Evolutionary conservation across 2,797 vertebrate species (phyloP).

Genomic region (Phalloptychus januarius): DNA sequence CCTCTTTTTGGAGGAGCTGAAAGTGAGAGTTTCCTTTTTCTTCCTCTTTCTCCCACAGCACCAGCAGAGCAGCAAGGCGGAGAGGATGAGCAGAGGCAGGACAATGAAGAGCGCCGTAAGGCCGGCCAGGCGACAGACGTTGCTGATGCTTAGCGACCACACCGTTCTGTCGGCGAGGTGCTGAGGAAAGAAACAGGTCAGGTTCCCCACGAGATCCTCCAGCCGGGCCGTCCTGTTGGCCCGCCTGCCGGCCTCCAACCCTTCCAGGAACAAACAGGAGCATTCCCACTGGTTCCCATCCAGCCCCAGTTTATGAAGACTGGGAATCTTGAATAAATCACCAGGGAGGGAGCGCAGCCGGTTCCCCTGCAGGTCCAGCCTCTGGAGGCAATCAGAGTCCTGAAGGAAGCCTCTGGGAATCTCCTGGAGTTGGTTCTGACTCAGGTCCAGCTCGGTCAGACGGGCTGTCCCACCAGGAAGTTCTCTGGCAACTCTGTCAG

Average conservation of each 20-base stretch:
- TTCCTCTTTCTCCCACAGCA: slow-evolving; percentile 82
- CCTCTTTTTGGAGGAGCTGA: slow-evolving; percentile 68
- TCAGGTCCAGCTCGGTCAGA: slow-evolving; percentile 82
- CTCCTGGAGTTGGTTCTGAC: slow-evolving; percentile 79
- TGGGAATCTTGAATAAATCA: slow-evolving; percentile 73
- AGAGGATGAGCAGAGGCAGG: slow-evolving; percentile 81
- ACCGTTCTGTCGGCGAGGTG: slow-evolving; percentile 62
- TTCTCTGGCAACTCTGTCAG: slow-evolving; percentile 78
- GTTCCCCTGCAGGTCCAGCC: slow-evolving; percentile 82
- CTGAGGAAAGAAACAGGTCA: slow-evolving; percentile 79
- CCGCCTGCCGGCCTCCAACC: slow-evolving; percentile 56
- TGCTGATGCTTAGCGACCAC: slow-evolving; percentile 61
- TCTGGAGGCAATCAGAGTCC: slow-evolving; percentile 76
- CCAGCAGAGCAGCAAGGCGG: slow-evolving; percentile 81
- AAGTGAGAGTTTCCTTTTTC: slow-evolving; percentile 65
- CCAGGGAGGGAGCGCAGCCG: slow-evolving; percentile 75
- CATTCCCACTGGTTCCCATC: slow-evolving; percentile 87
- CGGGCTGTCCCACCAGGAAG: slow-evolving; percentile 80
- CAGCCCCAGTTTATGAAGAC: slow-evolving; percentile 79
- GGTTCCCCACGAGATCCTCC: slow-evolving; percentile 63
- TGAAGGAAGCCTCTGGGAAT: slow-evolving; percentile 84
- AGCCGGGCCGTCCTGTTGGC: slow-evolving; percentile 55
- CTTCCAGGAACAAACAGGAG: slow-evolving; percentile 81
- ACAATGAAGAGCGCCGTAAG: slow-evolving; percentile 87
- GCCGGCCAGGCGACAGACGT: slow-evolving; percentile 78